Percentiles rank a stretch among this genome's conserved stretches.
These are phyloP conservation scores for Morbakka virulenta DNA, from an alignment of 30 jellyfish, hydroid and myxozoan species.

Conservation along the genomic window DNA sequence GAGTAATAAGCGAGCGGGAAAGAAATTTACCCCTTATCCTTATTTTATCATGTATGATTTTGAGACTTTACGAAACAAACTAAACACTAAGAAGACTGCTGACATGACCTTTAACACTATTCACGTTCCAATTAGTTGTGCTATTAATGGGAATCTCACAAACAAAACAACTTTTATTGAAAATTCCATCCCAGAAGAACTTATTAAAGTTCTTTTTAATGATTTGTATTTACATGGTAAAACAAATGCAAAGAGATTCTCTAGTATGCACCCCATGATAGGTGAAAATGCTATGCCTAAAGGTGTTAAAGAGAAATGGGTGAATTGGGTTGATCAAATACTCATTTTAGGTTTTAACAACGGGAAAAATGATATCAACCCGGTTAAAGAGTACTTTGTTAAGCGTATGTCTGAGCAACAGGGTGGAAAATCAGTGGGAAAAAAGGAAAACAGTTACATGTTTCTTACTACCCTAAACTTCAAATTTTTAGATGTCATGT, in stretches of 20 bases:
- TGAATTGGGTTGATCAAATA: background rate
- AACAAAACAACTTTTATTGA: slow-evolving; percentile 12
- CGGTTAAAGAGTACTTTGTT: background rate
- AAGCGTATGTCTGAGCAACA: background rate
- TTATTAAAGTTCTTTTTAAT: background rate
- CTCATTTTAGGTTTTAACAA: slow-evolving; percentile 25
- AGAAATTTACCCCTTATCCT: slow-evolving; percentile 12
- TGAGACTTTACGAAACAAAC: background rate
- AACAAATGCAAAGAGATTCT: background rate
- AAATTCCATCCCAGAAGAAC: background rate
- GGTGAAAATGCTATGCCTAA: background rate
- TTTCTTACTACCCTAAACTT: background rate
- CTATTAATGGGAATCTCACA: slow-evolving; percentile 5
- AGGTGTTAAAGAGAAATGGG: background rate
- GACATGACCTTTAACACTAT: background rate
- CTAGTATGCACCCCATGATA: background rate
- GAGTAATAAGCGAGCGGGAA: background rate
- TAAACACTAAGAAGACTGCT: background rate
- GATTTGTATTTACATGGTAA: background rate
- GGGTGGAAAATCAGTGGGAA: slow-evolving; percentile 10
- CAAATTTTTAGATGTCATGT: slow-evolving; percentile 11
- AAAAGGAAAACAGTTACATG: slow-evolving; percentile 18
- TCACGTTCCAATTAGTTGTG: slow-evolving; percentile 7
- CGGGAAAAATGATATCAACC: slow-evolving; percentile 8
- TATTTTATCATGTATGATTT: slow-evolving; percentile 13